A percentile compares a stretch with the other conserved stretches of the same genome.
Conservation (phyloP, 1,140 invertebrate species). For the Listronotus bonariensis region DNA sequence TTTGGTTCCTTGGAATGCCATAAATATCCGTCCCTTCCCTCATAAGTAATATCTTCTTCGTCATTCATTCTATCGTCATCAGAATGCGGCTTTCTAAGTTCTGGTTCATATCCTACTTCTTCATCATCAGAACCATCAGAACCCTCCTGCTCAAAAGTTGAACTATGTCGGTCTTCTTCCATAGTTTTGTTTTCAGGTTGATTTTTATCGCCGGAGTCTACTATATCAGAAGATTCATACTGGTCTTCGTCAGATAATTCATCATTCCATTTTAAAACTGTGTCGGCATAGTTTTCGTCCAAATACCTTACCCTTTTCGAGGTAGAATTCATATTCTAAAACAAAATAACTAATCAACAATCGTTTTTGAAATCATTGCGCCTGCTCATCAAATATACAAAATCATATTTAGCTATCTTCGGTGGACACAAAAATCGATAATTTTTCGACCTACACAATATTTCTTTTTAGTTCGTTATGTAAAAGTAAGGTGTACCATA, state of each 20-base stretch:
- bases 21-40: not conserved
- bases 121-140: not conserved
- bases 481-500: no score
- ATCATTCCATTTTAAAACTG: not conserved
- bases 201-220: not conserved
- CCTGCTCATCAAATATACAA: no score
- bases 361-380: no score
- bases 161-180: not conserved
- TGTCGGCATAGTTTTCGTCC: not conserved
- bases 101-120: not conserved
- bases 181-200: not conserved
- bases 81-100: not conserved
- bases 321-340: not conserved
- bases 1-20: conserved; percentile 1
- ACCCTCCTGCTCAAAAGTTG: not conserved
- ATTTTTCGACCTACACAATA: no score
- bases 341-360: no score
- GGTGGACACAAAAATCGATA: no score
- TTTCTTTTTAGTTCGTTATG: no score
- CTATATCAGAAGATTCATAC: not conserved
- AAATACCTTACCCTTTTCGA: not conserved
- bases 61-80: not conserved
- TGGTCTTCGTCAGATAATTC: not conserved
- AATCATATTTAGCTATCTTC: no score
- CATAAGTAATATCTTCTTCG: not conserved